Evolutionary conservation across 2,888 invertebrate genomes (phyloP), one percentile per base, ranked within the genome.

Genomic region (Coelinius sp.): DNA sequence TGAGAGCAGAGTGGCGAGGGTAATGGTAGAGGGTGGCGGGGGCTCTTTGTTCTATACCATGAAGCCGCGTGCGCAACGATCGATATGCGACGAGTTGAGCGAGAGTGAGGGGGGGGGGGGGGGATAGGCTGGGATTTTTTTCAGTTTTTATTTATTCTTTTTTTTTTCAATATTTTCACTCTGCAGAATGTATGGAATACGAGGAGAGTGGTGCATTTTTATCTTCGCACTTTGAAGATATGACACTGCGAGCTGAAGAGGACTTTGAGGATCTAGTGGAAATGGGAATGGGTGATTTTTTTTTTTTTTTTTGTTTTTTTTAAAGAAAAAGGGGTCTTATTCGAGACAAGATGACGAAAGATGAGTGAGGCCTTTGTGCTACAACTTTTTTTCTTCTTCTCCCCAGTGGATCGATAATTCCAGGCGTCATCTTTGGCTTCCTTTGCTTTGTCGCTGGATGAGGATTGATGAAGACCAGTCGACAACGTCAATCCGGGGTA

Each of bases 401-500:
- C 24, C n/a, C 17, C 31, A 31, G 14, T 12, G 17, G 62, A 66
- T 70, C 63, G 62, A 67, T 70, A 59, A 64, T 31, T 71, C 64
- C 38, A 56, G 59, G 52, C 73, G 75, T 74, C 76, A 76, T 76
- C 76, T 76, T 76, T 76, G 77, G 78, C 78, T 77, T 79, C 77
- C 73, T 74, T 73, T 31, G 8, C 74, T 75, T 76, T 73, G 76
- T 77, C 76, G 72, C 67, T 63, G 73, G 75, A 76, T 74, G 74
- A 77, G 77, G 75, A 78, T 78, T 76, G 75, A 78, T 77, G 78
- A 76, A 78, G 76, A 72, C 76, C 75, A 69, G 68, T 73, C 75
- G 70, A 73, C 74, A 74, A 76, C 76, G 74, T 78, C 77, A 74
- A 76, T 78, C 77, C 76, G 76, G 52, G 67, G 73, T 79, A 78